Base-by-base conservation (phyloP, 2,888 invertebrate species). In the Diadromus collaris region DNA sequence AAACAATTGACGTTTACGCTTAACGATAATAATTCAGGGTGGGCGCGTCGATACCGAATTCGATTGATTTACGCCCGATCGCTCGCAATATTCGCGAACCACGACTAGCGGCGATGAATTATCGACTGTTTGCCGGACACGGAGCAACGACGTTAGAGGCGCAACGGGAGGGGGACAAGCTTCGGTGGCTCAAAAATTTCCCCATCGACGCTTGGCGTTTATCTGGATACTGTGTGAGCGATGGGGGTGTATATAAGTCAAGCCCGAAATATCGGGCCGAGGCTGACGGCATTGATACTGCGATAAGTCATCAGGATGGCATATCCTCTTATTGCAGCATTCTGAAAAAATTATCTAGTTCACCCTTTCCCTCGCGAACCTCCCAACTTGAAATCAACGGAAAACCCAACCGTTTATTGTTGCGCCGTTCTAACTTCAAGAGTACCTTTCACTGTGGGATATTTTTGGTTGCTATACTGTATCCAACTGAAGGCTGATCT, bases 41-140 rank as follows among this genome's bases (percentile, higher is more conserved):
- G 51, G 38, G 21, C 2, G 6, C n/a, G 24, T 5, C 21, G 29
- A 41, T 10, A 38, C 13, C 38, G 38, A 44, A 41, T 29, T 19
- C 44, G 32, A 61, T 68, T 68, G 61, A 68, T 75, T 63, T 61
- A 68, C 41, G 61, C 46, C 24, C 32, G 48, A 68, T 68, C 68
- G 51, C 29, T 41, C 61, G 51, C 38, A 27, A 60, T 68, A 63
- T 75, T 75, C 61, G 21, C 2, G 32, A 51, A 24, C 68, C 38
- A 5, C 32, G 7, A 29, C 32, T 63, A 41, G n/a, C 24, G 16
- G 58, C 29, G 27, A 51, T 68, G 21, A 60, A 21, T 32, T 46
- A n/a, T n/a, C 29, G 10, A 29, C 61, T 29, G 27, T 29, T 48
- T 2, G 9, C 27, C 27, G 19, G 6, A 65, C 16, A 44, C 44